Evolutionary conservation across 2,888 invertebrate genomes (phyloP), one percentile per base, ranked within the genome.

Genomic region (Mythimna vitellina): DNA sequence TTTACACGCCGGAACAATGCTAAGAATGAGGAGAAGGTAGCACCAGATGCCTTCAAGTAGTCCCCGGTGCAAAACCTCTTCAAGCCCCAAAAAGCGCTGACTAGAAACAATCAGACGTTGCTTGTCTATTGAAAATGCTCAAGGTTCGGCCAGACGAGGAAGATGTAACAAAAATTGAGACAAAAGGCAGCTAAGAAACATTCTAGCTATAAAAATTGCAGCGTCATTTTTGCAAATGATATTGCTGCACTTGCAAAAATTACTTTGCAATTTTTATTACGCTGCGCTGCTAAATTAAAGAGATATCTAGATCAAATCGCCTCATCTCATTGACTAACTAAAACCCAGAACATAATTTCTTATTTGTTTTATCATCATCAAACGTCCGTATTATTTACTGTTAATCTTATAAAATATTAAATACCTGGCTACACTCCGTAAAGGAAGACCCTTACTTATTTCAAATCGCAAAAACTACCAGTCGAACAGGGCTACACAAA

Each of bases 31-130:
- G 14, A 65, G 53, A 29, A 63, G 49, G 46, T 51, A 70, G 65
- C 42, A 56, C 56, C 81, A 76, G 65, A 32, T 71, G 78, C 12
- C 49, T 46, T 63, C 54, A 71, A 71, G 51, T 71, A 32, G 49
- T 67, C 61, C 56, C 61, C 66, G 64, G 56, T 65, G 66, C 64
- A 64, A 66, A 66, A 67, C 38, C 56, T 71, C 64, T 38, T 56
- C 57, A 20, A 32, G 22, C 25, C 64, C 72, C 53, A 72, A 78
- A 78, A 77, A 63, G 53, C 70, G 78, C 82, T 81, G 82, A 70
- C 78, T 65, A 65, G 65, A 81, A 81, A 77, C 54, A 65, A 77
- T 58, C 65, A 63, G 54, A 63, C 61, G 20, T 54, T 46, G 54
- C 81, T 62, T 62, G 64, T 77, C 64, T 54, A 69, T 53, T 82